Conservation (phyloP, 2,888 invertebrate species). For the Barypeithes pellucidus region DNA sequence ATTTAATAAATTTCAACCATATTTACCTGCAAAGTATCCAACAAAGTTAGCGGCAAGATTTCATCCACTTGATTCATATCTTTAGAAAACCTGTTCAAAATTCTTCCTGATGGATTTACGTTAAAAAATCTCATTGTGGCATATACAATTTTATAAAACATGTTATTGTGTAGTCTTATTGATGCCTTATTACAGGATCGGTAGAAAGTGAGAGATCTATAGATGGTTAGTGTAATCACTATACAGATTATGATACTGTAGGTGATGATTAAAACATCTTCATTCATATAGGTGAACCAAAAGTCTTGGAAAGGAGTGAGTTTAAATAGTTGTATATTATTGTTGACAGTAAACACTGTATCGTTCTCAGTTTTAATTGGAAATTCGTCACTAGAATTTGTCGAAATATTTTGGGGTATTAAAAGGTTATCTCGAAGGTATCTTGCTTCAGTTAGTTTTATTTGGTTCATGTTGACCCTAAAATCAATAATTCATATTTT, state of each 20-base stretch:
- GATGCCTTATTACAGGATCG: constrained; percentile 73
- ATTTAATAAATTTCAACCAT: constrained; percentile 56
- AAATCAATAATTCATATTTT: constrained; percentile 7
- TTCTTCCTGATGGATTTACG: constrained; percentile 76
- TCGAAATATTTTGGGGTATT: no score
- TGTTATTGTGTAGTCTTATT: constrained; percentile 73
- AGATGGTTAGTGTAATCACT: constrained; percentile 69
- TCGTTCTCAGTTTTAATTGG: neutral
- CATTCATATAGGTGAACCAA: constrained; percentile 34
- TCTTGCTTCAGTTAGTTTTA: constrained; percentile 6
- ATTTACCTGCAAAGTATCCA: constrained; percentile 70
- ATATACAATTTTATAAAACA: constrained; percentile 73
- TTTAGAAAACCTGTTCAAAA: constrained; percentile 82
- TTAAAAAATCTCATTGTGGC: constrained; percentile 81
- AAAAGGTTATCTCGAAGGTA: neutral
- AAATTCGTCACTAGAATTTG: neutral
- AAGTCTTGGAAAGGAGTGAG: constrained; percentile 26
- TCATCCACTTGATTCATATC: constrained; percentile 78
- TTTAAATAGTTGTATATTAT: neutral
- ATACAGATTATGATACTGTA: constrained; percentile 54
- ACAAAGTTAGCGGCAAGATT: constrained; percentile 70
- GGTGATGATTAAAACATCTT: constrained; percentile 67
- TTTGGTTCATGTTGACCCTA: constrained; percentile 62
- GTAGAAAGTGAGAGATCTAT: constrained; percentile 73
- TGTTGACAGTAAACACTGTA: neutral